phyloP scores from a whole-genome alignment of 2,888 invertebrate genomes.

The Eristalis pertinax region DNA sequence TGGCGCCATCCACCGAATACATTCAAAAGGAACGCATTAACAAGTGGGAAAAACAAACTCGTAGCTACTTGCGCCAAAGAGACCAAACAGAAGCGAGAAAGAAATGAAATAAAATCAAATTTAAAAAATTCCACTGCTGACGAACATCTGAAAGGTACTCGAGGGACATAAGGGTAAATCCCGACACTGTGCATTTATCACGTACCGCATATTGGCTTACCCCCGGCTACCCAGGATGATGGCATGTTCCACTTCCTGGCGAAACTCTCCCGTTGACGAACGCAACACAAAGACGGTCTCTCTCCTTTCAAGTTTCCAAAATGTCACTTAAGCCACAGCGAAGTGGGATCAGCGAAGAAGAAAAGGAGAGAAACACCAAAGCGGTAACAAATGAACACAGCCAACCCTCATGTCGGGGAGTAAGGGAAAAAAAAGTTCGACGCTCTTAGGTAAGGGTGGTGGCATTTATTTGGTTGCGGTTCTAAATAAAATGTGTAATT shows the following conservation, averaged over 20 bases:
- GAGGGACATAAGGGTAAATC: constrained; percentile 37
- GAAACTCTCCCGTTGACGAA: background rate
- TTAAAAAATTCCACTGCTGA: constrained; percentile 6
- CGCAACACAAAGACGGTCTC: constrained; percentile 8
- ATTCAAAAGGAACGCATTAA: no score
- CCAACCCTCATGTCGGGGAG: background rate
- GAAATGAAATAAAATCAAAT: constrained; percentile 17
- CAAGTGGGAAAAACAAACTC: no score
- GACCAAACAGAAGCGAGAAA: no score
- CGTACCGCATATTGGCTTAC: constrained; percentile 41
- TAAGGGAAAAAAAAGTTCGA: background rate
- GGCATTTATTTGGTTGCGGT: constrained; percentile 54
- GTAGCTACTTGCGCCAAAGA: no score
- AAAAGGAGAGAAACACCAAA: background rate
- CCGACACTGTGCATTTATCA: constrained; percentile 40
- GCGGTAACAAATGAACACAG: constrained; percentile 29
- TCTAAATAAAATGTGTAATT: constrained; percentile 62
- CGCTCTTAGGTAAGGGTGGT: constrained; percentile 31
- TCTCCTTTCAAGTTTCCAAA: constrained; percentile 6
- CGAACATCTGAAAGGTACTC: constrained; percentile 24
- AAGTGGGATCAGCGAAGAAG: background rate
- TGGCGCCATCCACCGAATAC: no score
- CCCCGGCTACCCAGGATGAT: constrained; percentile 2
- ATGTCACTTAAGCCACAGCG: constrained; percentile 36
- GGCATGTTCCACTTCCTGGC: constrained; percentile 5